Conservation (phyloP, 2,797 vertebrate genomes). For the Leucoraja ocellata region DNA sequence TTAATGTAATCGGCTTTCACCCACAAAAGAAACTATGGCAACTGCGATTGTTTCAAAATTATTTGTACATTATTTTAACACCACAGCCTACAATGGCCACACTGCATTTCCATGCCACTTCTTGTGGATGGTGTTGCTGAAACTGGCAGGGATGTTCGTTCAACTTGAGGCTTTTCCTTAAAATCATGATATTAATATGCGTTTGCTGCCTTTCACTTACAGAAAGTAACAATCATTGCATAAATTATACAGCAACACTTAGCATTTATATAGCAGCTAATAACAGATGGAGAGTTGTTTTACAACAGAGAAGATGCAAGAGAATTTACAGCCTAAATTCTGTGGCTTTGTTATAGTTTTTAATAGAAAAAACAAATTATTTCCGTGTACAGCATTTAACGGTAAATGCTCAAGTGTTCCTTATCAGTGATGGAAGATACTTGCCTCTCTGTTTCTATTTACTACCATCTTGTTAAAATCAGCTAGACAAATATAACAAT, state of each 20-base stretch:
- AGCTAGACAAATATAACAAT: neutral
- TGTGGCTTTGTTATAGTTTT: neutral
- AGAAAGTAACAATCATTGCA: too few relatives aligned
- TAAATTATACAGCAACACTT: too few relatives aligned
- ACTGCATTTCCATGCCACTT: neutral
- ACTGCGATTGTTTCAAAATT: neutral
- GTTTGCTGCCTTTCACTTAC: too few relatives aligned
- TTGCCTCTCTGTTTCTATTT: neutral
- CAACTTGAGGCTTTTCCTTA: neutral
- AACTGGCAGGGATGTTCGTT: neutral
- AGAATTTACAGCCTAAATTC: too few relatives aligned
- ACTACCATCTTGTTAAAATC: neutral
- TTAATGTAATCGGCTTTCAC: neutral
- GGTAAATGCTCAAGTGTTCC: neutral
- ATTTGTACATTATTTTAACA: neutral
- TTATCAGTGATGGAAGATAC: neutral
- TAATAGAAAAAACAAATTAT: neutral
- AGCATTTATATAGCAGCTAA: too few relatives aligned
- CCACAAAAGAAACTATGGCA: neutral
- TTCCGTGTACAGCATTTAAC: neutral
- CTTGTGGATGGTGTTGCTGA: neutral
- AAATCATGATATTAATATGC: too few relatives aligned
- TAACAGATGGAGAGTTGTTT: too few relatives aligned
- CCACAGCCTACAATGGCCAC: neutral
- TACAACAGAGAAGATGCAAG: too few relatives aligned